Conservation (phyloP, 2,888 invertebrate species). For the Rhagonycha fulva region DNA sequence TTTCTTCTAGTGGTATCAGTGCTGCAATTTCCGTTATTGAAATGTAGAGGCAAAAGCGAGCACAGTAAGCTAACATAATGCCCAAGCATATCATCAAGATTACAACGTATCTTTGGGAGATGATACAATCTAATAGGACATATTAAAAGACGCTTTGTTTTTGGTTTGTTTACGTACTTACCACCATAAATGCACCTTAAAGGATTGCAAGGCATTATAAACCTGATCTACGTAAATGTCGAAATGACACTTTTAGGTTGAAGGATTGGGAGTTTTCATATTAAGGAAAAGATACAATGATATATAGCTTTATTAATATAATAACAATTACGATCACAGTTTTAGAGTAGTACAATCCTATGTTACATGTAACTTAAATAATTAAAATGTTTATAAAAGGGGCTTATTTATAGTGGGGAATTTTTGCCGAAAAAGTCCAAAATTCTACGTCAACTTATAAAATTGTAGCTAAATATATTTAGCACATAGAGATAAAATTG, state of each 20-base stretch:
- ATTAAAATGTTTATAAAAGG: neutral
- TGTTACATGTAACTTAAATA: neutral
- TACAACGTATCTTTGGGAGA: neutral
- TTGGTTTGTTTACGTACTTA: neutral
- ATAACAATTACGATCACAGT: neutral
- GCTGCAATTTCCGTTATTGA: neutral
- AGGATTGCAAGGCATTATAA: neutral
- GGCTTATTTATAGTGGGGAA: neutral
- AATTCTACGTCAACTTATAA: neutral
- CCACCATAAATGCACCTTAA: neutral
- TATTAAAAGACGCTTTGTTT: neutral
- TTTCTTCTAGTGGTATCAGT: neutral
- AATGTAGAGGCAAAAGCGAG: neutral
- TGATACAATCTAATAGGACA: slow-evolving; percentile 52
- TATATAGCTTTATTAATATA: neutral
- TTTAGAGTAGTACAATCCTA: neutral
- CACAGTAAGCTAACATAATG: neutral
- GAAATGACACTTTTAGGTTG: neutral
- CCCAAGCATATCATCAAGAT: neutral
- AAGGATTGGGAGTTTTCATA: neutral
- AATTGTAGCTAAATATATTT: neutral
- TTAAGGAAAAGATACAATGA: neutral
- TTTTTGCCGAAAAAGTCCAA: neutral
- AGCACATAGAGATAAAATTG: neutral
- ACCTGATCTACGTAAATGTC: neutral